Percentiles rank a stretch among this genome's conserved stretches.
Evolutionary conservation across 37 sponge, comb jelly and placozoan genomes (phyloP).

Genomic region (Mnemiopsis leidyi): DNA sequence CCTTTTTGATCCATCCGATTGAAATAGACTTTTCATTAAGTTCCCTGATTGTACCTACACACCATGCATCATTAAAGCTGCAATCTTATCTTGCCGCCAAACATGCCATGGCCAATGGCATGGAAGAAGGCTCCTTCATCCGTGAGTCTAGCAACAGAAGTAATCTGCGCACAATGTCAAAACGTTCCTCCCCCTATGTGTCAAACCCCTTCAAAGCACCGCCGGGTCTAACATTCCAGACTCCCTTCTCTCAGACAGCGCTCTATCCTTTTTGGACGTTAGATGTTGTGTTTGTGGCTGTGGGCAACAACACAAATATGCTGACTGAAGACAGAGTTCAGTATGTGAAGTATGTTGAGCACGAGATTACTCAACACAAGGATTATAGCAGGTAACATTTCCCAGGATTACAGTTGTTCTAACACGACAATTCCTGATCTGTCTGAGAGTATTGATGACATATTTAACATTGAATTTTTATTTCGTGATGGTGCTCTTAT

Average conservation of each 20-base stretch:
- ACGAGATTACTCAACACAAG: conserved; percentile 58
- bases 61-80: conserved; percentile 52
- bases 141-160: not conserved
- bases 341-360: conserved; percentile 63
- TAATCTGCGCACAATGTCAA: not conserved
- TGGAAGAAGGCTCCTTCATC: conserved; percentile 58
- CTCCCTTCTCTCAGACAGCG: conserved; percentile 36
- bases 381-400: conserved; percentile 59
- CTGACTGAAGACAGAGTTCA: conserved; percentile 40
- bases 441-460: too few species aligned
- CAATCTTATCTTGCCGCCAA: conserved; percentile 55
- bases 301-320: conserved; percentile 39
- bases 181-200: conserved; percentile 2
- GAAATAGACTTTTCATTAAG: conserved; percentile 63
- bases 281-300: conserved; percentile 38
- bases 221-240: conserved; percentile 58
- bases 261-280: conserved; percentile 58
- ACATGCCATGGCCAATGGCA: conserved; percentile 60
- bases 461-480: too few species aligned
- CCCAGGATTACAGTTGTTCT: too few species aligned
- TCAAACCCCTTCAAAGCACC: conserved; percentile 46
- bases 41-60: conserved; percentile 51
- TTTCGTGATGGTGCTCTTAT: too few species aligned
- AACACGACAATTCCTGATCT: too few species aligned
- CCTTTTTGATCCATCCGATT: conserved; percentile 44